phyloP scores from a whole-genome alignment of 2,888 invertebrate genomes.

The Allophyes oxyacanthae region DNA sequence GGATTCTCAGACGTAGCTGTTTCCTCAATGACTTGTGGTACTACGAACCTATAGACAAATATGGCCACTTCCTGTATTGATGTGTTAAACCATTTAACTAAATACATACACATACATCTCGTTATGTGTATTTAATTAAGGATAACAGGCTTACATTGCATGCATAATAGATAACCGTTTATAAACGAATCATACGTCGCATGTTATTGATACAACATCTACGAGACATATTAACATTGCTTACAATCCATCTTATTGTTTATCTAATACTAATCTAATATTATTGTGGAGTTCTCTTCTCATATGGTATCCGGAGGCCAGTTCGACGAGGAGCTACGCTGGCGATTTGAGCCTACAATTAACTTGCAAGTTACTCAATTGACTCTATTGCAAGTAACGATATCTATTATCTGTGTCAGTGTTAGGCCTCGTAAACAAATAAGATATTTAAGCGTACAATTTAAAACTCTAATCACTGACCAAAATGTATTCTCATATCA shows the following conservation, averaged over 20 bases:
- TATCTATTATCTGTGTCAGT: too few species aligned
- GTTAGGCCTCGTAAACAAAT: too few species aligned
- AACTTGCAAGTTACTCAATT: too few species aligned
- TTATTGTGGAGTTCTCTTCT: too few species aligned
- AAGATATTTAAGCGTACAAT: too few species aligned
- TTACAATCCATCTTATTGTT: constrained; percentile 5
- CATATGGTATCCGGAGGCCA: too few species aligned
- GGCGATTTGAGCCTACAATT: too few species aligned
- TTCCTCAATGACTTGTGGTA: constrained; percentile 6
- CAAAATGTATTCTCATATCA: too few species aligned
- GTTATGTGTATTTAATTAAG: constrained; percentile 40
- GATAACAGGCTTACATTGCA: constrained; percentile 29
- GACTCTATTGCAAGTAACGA: too few species aligned
- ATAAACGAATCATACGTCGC: constrained; percentile 4
- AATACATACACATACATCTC: too few species aligned
- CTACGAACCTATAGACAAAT: constrained; percentile 15
- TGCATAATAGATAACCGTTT: constrained; percentile 34
- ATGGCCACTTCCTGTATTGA: constrained; percentile 21
- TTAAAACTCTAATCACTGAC: too few species aligned
- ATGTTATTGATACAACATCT: constrained; percentile 11
- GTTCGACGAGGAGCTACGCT: too few species aligned
- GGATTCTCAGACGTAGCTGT: neutral
- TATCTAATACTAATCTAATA: constrained; percentile 9
- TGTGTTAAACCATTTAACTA: constrained; percentile 17
- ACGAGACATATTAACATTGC: constrained; percentile 5